Evolutionary conservation across 2,113 vertebrate genomes (phyloP).

Genomic region (Brachionichthys hirsutus): DNA sequence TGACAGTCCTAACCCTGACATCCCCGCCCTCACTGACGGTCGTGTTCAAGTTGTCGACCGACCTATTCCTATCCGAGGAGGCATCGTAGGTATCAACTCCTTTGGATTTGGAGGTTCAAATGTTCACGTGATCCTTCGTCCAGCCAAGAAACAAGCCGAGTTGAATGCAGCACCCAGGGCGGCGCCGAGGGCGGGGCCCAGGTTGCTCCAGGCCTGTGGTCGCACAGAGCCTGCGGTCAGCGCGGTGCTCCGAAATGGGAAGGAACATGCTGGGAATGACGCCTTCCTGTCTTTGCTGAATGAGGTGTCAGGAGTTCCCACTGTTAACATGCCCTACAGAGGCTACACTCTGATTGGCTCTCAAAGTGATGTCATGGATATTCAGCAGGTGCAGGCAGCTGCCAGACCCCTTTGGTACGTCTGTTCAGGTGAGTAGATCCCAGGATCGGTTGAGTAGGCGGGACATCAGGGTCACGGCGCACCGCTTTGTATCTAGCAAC

Average conservation of each 20-base stretch:
- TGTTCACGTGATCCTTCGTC: conserved; percentile 88
- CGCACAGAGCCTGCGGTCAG: conserved; percentile 85
- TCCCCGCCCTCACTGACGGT: conserved; percentile 85
- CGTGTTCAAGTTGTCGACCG: conserved; percentile 81
- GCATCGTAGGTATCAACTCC: conserved; percentile 87
- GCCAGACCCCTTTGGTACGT: conserved; percentile 90
- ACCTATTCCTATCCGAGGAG: conserved; percentile 84
- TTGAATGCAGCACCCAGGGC: not conserved
- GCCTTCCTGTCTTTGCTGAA: conserved; percentile 84
- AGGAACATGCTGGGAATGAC: conserved; percentile 60
- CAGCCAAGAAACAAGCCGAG: conserved; percentile 48
- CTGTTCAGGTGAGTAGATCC: conserved; percentile 92
- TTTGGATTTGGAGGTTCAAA: conserved; percentile 97
- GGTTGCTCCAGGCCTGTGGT: conserved; percentile 83
- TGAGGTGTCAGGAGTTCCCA: conserved; percentile 76
- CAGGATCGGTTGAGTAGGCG: too few relatives aligned
- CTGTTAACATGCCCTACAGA: conserved; percentile 84
- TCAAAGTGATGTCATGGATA: conserved; percentile 71
- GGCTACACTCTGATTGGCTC: conserved; percentile 84
- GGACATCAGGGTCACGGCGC: too few relatives aligned
- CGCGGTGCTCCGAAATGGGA: conserved; percentile 78
- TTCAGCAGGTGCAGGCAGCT: conserved; percentile 77
- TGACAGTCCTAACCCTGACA: conserved; percentile 83
- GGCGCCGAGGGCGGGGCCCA: conserved; percentile 53
- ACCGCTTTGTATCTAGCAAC: too few relatives aligned